A percentile compares a stretch with the other conserved stretches of the same genome.
Conservation (phyloP, 2,888 invertebrate genomes). For the Lithophane semibrunnea region DNA sequence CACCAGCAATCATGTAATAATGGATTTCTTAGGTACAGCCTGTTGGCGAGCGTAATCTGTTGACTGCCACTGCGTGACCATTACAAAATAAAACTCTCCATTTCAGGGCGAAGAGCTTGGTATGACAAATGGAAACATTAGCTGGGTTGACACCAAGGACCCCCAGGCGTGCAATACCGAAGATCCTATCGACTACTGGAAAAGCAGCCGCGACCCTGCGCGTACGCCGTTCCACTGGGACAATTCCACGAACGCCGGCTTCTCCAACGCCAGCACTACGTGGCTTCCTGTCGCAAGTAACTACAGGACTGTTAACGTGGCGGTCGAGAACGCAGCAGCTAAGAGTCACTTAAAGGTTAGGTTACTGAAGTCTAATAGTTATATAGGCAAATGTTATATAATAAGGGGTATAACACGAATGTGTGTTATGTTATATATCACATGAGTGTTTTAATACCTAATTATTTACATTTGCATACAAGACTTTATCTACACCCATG, state of each 20-base stretch:
- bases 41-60: not conserved
- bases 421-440: too few species aligned
- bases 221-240: slow-evolving; percentile 93
- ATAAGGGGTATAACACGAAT: too few species aligned
- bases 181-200: slow-evolving; percentile 90
- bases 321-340: slow-evolving; percentile 78
- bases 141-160: slow-evolving; percentile 92
- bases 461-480: too few species aligned
- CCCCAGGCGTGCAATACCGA: slow-evolving; percentile 92
- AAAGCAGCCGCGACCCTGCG: slow-evolving; percentile 91
- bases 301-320: slow-evolving; percentile 91
- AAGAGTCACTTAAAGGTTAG: slow-evolving; percentile 90
- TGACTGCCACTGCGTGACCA: not conserved
- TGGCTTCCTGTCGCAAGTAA: slow-evolving; percentile 92
- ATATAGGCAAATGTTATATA: too few species aligned
- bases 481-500: too few species aligned
- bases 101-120: slow-evolving; percentile 95
- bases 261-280: slow-evolving; percentile 81
- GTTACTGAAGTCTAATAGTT: not conserved
- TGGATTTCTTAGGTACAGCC: not conserved
- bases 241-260: slow-evolving; percentile 86
- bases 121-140: slow-evolving; percentile 92
- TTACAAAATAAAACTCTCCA: not conserved
- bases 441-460: too few species aligned
- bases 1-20: not conserved